Evolutionary conservation across 2,888 invertebrate genomes (phyloP).

Genomic region (Ametastegia equiseti): DNA sequence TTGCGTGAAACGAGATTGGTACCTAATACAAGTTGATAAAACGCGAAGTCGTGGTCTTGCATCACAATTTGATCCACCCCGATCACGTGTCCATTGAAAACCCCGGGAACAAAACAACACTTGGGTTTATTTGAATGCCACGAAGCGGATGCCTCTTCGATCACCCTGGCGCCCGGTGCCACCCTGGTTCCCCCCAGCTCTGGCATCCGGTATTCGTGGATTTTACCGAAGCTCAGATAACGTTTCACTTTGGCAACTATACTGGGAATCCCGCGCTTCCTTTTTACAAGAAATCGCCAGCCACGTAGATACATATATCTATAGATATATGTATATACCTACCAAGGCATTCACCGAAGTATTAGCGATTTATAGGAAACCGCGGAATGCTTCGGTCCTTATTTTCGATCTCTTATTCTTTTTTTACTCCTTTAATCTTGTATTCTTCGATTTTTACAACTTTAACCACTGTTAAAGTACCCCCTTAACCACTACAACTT

Average conservation of each 20-base stretch:
- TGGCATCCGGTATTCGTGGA: conserved; percentile 23
- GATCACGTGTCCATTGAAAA: conserved; percentile 32
- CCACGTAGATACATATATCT: too few species aligned
- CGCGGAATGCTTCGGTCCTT: neutral
- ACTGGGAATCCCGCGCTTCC: conserved; percentile 29
- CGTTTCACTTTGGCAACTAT: conserved; percentile 45
- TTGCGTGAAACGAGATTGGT: neutral
- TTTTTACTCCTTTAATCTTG: neutral
- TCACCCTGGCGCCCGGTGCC: conserved; percentile 12
- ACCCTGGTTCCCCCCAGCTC: conserved; percentile 7
- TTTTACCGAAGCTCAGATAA: conserved; percentile 33
- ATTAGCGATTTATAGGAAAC: neutral
- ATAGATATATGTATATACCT: too few species aligned
- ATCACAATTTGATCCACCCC: conserved; percentile 2
- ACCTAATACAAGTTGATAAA: neutral
- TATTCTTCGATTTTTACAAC: neutral
- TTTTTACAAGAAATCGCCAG: conserved; percentile 41
- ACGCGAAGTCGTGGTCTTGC: neutral
- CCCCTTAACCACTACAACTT: neutral
- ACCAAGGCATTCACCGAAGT: neutral
- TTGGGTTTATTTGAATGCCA: conserved; percentile 36
- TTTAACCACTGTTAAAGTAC: neutral
- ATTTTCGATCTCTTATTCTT: neutral
- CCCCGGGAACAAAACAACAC: neutral
- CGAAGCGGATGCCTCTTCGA: conserved; percentile 35